Evolutionary conservation across 2,113 vertebrate genomes (phyloP).

Genomic region (Petroica traversi): DNA sequence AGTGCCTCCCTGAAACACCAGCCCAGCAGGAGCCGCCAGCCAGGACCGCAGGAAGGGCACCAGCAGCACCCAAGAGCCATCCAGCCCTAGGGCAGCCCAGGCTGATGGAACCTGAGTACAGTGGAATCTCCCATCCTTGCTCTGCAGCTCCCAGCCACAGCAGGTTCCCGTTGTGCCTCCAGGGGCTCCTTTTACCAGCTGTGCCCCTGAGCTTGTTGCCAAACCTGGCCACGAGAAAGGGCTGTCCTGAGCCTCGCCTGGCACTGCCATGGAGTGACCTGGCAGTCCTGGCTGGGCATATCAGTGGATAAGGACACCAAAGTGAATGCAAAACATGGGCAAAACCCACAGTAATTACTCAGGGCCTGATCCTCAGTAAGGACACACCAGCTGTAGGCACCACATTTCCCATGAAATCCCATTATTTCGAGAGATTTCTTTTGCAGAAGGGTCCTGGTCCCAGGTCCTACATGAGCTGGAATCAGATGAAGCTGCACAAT

Average conservation of each 20-base stretch:
- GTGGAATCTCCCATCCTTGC: background rate
- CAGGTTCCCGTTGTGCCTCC: background rate
- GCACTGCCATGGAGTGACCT: background rate
- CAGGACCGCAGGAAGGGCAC: background rate
- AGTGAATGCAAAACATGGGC: background rate
- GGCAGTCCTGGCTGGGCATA: background rate
- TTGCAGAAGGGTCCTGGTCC: background rate
- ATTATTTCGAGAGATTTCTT: background rate
- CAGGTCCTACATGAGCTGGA: background rate
- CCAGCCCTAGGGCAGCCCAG: background rate
- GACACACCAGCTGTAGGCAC: background rate
- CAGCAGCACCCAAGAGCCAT: background rate
- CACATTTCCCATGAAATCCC: background rate
- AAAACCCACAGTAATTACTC: background rate
- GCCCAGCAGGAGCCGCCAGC: background rate
- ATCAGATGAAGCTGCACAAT: background rate
- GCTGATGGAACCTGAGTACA: background rate
- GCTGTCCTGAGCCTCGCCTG: background rate
- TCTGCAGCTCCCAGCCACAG: background rate
- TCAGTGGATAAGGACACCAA: background rate
- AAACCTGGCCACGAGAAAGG: background rate
- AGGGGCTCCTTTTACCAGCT: background rate
- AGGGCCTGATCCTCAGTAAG: background rate
- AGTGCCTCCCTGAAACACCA: background rate
- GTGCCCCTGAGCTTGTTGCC: background rate